phyloP scores from a whole-genome alignment of 2,888 invertebrate genomes.

The Coenonympha arcania region DNA sequence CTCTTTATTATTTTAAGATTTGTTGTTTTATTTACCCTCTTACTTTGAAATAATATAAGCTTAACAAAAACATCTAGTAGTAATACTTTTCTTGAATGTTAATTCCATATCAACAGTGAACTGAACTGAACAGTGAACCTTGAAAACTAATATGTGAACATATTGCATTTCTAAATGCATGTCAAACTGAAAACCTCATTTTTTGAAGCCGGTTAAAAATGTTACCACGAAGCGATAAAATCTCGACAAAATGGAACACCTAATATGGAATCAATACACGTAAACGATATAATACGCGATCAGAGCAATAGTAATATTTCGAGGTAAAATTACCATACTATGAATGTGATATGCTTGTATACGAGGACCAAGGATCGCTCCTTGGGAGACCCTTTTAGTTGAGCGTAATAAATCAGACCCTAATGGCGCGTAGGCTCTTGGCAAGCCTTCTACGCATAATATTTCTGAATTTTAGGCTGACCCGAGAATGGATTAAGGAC shows the following conservation, averaged over 20 bases:
- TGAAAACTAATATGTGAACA: too few relatives aligned
- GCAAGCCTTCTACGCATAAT: slow-evolving; percentile 51
- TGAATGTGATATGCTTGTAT: slow-evolving; percentile 55
- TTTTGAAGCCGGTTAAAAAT: too few relatives aligned
- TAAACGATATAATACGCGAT: slow-evolving; percentile 39
- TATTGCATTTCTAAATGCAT: too few relatives aligned
- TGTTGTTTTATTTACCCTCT: not conserved
- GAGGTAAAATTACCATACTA: slow-evolving; percentile 59
- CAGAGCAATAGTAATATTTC: slow-evolving; percentile 59
- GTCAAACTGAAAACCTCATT: too few relatives aligned
- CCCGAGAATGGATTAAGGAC: slow-evolving; percentile 38
- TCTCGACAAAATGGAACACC: slow-evolving; percentile 14
- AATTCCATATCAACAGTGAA: too few relatives aligned
- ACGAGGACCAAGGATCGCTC: slow-evolving; percentile 54
- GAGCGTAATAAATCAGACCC: slow-evolving; percentile 64
- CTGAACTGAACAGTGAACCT: too few relatives aligned
- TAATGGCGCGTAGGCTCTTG: slow-evolving; percentile 63
- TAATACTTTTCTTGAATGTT: too few relatives aligned
- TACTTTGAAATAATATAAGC: too few relatives aligned
- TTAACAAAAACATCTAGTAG: too few relatives aligned
- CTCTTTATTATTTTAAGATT: not conserved
- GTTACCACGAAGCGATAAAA: slow-evolving; percentile 1
- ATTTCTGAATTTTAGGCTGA: slow-evolving; percentile 59
- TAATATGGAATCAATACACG: slow-evolving; percentile 39
- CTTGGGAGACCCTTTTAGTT: slow-evolving; percentile 69